Percentiles rank a stretch among this genome's conserved stretches.
These are phyloP conservation scores for Luperina testacea DNA, from an alignment of 2,888 invertebrate species.

Conservation along the genomic window DNA sequence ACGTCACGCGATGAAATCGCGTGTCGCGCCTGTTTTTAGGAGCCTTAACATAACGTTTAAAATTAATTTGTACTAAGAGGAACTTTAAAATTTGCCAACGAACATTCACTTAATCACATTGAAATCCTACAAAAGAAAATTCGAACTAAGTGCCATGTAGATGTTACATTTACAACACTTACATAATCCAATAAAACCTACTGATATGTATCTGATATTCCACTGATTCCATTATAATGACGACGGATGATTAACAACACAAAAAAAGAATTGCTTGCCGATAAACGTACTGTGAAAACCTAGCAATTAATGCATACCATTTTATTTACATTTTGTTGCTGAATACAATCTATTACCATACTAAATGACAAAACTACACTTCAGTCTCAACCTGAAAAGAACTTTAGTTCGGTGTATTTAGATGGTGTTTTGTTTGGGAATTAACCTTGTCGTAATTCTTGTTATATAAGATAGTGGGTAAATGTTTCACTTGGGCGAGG, in stretches of 20 bases:
- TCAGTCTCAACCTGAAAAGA: conserved; percentile 58
- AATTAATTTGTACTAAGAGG: neutral
- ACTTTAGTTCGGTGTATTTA: conserved; percentile 62
- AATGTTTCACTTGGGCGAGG: conserved; percentile 81
- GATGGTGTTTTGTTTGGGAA: conserved; percentile 64
- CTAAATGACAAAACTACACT: conserved; percentile 63
- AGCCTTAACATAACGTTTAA: neutral
- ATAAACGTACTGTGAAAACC: conserved; percentile 84
- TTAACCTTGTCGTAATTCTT: conserved; percentile 63
- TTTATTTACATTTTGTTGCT: conserved; percentile 82
- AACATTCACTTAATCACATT: neutral
- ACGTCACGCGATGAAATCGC: no score
- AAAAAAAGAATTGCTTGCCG: conserved; percentile 68
- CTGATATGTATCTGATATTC: conserved; percentile 42
- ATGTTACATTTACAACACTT: neutral
- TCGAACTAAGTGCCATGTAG: neutral
- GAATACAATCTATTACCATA: conserved; percentile 52
- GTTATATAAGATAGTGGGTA: conserved; percentile 68
- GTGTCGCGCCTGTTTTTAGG: no score
- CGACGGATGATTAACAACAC: conserved; percentile 69
- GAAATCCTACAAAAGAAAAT: neutral
- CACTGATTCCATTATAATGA: conserved; percentile 61
- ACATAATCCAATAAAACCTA: conserved; percentile 30
- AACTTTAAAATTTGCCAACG: neutral
- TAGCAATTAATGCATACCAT: conserved; percentile 84